Evolutionary conservation across 2,797 vertebrate species (phyloP).

Genomic region (Dallia pectoralis): DNA sequence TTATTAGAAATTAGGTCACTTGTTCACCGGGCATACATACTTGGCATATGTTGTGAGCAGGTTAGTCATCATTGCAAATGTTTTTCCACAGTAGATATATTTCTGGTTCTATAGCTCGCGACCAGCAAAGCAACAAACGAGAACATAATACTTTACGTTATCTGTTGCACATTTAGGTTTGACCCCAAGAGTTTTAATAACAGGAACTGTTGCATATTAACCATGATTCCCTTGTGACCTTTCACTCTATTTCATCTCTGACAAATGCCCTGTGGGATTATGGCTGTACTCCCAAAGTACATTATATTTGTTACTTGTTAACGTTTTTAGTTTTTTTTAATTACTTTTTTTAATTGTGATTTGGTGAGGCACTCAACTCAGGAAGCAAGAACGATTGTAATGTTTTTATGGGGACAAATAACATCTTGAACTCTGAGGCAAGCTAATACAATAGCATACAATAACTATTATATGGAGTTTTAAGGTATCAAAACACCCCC

Average conservation of each 20-base stretch:
- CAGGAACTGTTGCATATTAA: slow-evolving; percentile 28
- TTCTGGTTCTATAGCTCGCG: not conserved
- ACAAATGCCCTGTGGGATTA: slow-evolving; percentile 17
- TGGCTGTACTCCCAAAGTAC: not conserved
- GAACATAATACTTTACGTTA: slow-evolving; percentile 28
- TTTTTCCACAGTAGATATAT: too few species aligned
- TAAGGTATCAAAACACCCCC: not conserved
- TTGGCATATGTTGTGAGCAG: too few species aligned
- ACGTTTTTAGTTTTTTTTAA: slow-evolving; percentile 9
- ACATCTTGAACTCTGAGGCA: not conserved
- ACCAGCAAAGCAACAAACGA: not conserved
- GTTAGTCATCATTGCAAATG: too few species aligned
- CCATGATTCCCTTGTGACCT: slow-evolving; percentile 40
- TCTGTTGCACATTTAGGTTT: slow-evolving; percentile 27
- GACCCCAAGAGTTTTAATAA: slow-evolving; percentile 45
- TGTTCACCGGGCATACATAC: not conserved
- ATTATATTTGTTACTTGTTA: slow-evolving; percentile 15
- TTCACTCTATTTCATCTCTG: slow-evolving; percentile 29
- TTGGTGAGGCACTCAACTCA: not conserved
- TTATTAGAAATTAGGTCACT: not conserved
- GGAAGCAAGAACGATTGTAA: not conserved
- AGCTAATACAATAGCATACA: not conserved
- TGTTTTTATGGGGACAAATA: slow-evolving; percentile 8
- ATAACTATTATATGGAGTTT: slow-evolving; percentile 3
- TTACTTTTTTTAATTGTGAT: slow-evolving; percentile 12